Base-by-base conservation (phyloP, 2,113 vertebrate species). In the Morone chrysops region DNA sequence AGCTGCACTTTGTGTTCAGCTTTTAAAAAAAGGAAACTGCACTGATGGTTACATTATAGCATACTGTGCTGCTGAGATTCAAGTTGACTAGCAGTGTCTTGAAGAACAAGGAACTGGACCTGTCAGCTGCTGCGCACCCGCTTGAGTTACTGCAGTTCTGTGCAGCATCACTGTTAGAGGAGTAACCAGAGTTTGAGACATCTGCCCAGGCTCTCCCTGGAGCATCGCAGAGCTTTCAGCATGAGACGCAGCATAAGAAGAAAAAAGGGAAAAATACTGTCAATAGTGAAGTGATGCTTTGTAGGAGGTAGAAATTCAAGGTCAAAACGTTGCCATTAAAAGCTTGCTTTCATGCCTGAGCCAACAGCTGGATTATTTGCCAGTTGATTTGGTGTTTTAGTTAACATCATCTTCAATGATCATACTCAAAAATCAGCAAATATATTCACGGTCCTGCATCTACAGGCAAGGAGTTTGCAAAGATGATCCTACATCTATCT, bases 321-420 rank as follows among this genome's bases (percentile, higher is more conserved):
- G 68, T 48, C 16, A 65, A 40, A 48, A 22, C 4, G 43, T 73
- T 51, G 69, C 77, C 54, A 73, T 1, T 68, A 63, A 73, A 57
- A 60, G 43, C 45, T 81, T 73, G 38, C 43, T 73, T 84, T 67
- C 38, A 70, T 18, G 25, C 22, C 50, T 38, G 45, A 65, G 57
- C 48, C 60, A 78, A 41, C 69, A 78, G 73, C 63, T 59, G 62
- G 53, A 36, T 76, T 13, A 45, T 53, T 76, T 70, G 77, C 25
- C 65, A 57, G 51, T 13, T 70, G 22, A 11, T 83, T 61, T 66
- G n/a, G n/a, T 57, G 60, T 47, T 63, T 65, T 75, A 12, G 66
- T 62, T 72, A 48, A 65, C 8, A 1, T 38, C 7, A 38, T 60
- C 51, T 75, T 78, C 38, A 80, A 80, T 70, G 62, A 70, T 76